Conservation (phyloP, 2,797 vertebrate genomes). For the Ciconia nigra region DNA sequence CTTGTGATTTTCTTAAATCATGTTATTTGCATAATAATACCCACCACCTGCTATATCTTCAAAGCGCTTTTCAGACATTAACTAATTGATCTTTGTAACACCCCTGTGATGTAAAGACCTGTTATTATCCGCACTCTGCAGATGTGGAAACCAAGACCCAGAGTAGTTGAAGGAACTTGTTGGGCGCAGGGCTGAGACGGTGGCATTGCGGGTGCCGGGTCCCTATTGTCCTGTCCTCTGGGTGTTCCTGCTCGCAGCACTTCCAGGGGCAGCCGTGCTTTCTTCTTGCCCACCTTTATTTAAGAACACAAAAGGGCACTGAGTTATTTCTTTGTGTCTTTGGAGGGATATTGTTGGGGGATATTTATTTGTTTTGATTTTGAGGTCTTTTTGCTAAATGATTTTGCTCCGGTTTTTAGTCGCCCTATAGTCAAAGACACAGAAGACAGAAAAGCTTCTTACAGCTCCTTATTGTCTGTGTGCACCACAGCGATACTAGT, state of each 20-base stretch:
- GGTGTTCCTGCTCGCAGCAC: neutral
- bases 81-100: constrained; percentile 62
- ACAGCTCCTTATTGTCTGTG: neutral
- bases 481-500: neutral
- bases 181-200: neutral
- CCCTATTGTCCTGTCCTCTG: neutral
- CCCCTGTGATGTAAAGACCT: constrained; percentile 49
- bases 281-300: neutral
- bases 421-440: neutral
- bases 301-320: neutral
- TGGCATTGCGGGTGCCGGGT: accelerated
- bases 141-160: constrained; percentile 29
- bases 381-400: neutral
- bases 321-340: neutral
- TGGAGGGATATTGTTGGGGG: neutral
- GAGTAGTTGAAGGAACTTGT: constrained; percentile 10
- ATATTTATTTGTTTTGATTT: neutral
- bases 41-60: constrained; percentile 62
- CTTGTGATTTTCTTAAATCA: constrained; percentile 65
- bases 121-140: constrained; percentile 40
- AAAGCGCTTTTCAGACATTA: constrained; percentile 56
- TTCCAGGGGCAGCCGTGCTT: neutral
- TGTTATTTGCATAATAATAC: constrained; percentile 61
- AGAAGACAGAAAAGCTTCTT: neutral
- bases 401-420: neutral